A percentile compares a stretch with the other conserved stretches of the same genome.
phyloP scores from a whole-genome alignment of 2,113 vertebrate genomes.

The Cynoglossus semilaevis region DNA sequence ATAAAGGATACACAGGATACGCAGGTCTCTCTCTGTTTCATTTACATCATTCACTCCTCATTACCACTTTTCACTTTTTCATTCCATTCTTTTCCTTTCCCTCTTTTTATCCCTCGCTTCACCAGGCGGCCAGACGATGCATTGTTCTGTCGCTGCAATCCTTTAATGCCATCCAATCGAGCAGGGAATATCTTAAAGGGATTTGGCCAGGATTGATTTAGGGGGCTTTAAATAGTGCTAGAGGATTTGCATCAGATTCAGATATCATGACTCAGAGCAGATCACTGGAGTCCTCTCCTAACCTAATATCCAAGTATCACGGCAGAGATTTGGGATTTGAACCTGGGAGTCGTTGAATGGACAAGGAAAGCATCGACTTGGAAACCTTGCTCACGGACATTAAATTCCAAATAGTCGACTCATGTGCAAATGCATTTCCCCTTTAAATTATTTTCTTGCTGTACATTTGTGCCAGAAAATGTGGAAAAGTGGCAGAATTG shows the following conservation, averaged over 20 bases:
- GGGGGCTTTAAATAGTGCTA: conserved; percentile 76
- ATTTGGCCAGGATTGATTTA: conserved; percentile 79
- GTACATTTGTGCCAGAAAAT: too few relatives aligned
- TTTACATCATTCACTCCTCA: conserved; percentile 19
- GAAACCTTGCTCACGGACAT: too few relatives aligned
- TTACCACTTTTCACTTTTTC: conserved; percentile 9
- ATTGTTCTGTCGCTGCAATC: conserved; percentile 77
- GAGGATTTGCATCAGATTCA: conserved; percentile 79
- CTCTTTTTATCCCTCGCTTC: conserved; percentile 45
- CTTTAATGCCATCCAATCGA: conserved; percentile 80
- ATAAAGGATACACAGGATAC: too few relatives aligned
- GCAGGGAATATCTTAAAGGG: conserved; percentile 80
- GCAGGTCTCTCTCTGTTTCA: conserved; percentile 9
- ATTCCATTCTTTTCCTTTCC: background rate
- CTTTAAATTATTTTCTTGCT: too few relatives aligned
- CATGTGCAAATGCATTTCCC: too few relatives aligned
- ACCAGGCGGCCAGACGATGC: conserved; percentile 61
- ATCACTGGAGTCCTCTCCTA: conserved; percentile 56
- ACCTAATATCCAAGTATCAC: conserved; percentile 40
- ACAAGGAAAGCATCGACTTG: too few relatives aligned
- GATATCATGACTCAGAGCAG: conserved; percentile 70
- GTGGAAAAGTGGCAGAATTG: too few relatives aligned
- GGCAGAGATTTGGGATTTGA: conserved; percentile 19
- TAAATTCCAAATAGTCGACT: too few relatives aligned
- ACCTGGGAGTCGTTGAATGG: conserved; percentile 4